These are phyloP conservation scores for Siniperca undulata DNA, from an alignment of 2,797 vertebrate species.

Conservation along the genomic window DNA sequence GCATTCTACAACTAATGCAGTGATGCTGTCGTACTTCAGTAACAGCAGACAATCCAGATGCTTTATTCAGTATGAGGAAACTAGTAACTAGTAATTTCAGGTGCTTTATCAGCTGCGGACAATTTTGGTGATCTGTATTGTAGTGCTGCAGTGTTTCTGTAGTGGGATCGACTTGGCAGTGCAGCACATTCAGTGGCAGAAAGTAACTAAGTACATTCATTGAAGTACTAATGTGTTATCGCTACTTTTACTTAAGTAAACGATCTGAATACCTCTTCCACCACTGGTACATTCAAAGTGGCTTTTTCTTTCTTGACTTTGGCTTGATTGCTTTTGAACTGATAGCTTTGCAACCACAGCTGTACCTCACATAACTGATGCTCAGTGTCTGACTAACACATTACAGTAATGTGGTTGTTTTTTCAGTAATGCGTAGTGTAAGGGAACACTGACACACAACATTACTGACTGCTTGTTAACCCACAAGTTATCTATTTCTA, in stretches of 20 bases:
- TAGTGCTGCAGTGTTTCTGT: background rate
- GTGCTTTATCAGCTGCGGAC: slow-evolving; percentile 27
- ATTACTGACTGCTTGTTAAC: too few relatives aligned
- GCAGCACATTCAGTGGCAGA: background rate
- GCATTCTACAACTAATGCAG: slow-evolving; percentile 43
- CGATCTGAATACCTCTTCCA: background rate
- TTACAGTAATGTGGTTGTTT: too few relatives aligned
- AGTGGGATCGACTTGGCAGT: background rate
- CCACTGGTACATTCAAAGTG: background rate
- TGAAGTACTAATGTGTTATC: background rate
- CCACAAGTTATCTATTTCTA: too few relatives aligned
- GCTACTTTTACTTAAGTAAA: background rate
- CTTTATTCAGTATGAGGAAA: slow-evolving; percentile 32
- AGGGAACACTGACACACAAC: too few relatives aligned
- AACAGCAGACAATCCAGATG: slow-evolving; percentile 28
- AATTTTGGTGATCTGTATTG: background rate
- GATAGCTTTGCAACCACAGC: too few relatives aligned
- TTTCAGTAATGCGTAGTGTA: too few relatives aligned
- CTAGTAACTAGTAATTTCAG: slow-evolving; percentile 1
- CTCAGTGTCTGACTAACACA: too few relatives aligned
- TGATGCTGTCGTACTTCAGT: slow-evolving; percentile 27
- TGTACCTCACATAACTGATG: too few relatives aligned
- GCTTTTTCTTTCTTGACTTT: background rate
- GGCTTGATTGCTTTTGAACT: too few relatives aligned
- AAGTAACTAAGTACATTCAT: background rate